Conservation (phyloP, 2,888 invertebrate species). For the Melieria omissa region DNA sequence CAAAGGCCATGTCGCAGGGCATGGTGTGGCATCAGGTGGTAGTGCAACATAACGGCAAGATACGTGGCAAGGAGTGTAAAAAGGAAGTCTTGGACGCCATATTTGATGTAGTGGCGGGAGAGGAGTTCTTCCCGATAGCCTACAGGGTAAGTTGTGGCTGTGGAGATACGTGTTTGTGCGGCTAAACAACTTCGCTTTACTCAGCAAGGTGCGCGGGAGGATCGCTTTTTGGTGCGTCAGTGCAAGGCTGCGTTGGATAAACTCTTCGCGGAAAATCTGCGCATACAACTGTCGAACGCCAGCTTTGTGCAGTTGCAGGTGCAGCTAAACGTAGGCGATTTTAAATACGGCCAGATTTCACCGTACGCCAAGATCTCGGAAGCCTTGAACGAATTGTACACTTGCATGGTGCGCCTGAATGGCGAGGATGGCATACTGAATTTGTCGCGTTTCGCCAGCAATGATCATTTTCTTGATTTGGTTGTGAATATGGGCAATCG, state of each 20-base stretch:
- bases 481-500: conserved; percentile 54
- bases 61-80: conserved; percentile 47
- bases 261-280: conserved; percentile 54
- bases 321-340: conserved; percentile 55
- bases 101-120: conserved; percentile 53
- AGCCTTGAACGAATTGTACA: conserved; percentile 48
- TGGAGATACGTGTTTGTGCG: background rate
- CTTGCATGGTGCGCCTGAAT: conserved; percentile 46
- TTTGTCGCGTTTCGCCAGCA: conserved; percentile 52
- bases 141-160: conserved; percentile 51
- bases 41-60: conserved; percentile 54
- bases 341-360: conserved; percentile 54
- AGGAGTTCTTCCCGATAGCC: conserved; percentile 58
- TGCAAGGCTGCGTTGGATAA: conserved; percentile 59
- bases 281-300: conserved; percentile 49
- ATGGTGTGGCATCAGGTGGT: conserved; percentile 58
- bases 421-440: conserved; percentile 54
- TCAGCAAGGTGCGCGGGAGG: conserved; percentile 52
- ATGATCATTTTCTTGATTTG: conserved; percentile 50
- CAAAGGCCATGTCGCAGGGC: conserved; percentile 48
- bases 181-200: background rate
- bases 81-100: conserved; percentile 52
- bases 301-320: conserved; percentile 49
- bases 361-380: conserved; percentile 52
- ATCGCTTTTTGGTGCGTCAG: conserved; percentile 56